These are phyloP conservation scores for Andinoacara biseriatus DNA, from an alignment of 2,113 vertebrate genomes.

Conservation along the genomic window DNA sequence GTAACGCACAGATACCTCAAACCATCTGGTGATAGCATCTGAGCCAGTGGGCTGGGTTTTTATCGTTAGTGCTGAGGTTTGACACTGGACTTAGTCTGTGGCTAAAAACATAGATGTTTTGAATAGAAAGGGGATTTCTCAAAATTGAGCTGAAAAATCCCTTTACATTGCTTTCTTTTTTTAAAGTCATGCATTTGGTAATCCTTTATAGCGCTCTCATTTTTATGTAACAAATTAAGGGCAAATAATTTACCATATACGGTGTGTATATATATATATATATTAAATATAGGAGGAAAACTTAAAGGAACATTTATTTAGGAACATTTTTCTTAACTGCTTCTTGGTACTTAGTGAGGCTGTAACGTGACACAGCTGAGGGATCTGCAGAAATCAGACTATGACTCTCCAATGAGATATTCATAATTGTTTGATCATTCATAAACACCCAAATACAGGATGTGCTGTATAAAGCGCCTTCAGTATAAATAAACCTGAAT, in stretches of 20 bases:
- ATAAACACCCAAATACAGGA: background rate
- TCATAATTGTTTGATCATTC: background rate
- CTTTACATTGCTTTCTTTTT: background rate
- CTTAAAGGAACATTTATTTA: background rate
- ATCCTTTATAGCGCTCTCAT: rapidly evolving
- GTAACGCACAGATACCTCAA: conserved; percentile 70
- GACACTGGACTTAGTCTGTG: background rate
- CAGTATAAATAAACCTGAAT: background rate
- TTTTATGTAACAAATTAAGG: background rate
- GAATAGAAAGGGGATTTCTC: background rate
- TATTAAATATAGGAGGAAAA: background rate
- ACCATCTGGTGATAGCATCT: background rate
- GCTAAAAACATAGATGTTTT: background rate
- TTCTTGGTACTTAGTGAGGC: background rate
- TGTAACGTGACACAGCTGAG: background rate
- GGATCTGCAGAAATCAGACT: background rate
- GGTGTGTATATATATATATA: too few relatives aligned
- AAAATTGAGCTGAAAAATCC: background rate
- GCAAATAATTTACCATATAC: background rate
- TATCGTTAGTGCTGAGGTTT: background rate
- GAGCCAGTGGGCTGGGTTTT: background rate
- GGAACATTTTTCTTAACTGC: background rate
- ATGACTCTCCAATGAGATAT: background rate
- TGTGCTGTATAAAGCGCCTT: background rate
- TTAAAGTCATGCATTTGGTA: background rate